These are phyloP conservation scores for Oligia strigilis DNA, from an alignment of 2,888 invertebrate genomes.

Conservation along the genomic window DNA sequence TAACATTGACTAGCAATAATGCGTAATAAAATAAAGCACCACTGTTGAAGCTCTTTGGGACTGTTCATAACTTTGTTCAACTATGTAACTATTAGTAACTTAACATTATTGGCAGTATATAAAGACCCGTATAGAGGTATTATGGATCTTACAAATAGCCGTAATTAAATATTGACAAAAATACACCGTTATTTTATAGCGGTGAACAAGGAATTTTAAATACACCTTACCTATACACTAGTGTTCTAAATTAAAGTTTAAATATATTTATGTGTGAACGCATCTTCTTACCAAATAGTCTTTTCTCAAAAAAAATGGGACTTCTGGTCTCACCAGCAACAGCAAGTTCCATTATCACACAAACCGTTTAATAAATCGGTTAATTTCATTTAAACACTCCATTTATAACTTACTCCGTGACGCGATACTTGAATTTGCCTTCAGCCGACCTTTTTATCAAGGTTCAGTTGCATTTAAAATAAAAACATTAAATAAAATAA, in stretches of 20 bases:
- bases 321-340: conserved; percentile 21
- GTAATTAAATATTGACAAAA: conserved; percentile 16
- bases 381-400: neutral
- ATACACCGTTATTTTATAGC: conserved; percentile 60
- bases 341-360: neutral
- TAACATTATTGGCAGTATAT: conserved; percentile 57
- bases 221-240: neutral
- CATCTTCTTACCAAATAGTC: neutral
- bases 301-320: neutral
- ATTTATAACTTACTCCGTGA: conserved; percentile 7
- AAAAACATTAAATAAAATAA: neutral
- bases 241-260: conserved; percentile 2
- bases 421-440: conserved; percentile 1
- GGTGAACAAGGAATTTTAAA: conserved; percentile 25
- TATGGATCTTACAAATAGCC: conserved; percentile 45
- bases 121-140: conserved; percentile 55
- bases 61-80: conserved; percentile 45
- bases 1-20: conserved; percentile 70
- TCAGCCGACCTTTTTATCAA: neutral
- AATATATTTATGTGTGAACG: neutral
- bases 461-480: neutral
- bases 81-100: conserved; percentile 37
- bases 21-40: conserved; percentile 67
- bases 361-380: neutral
- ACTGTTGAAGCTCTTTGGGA: conserved; percentile 67